phyloP scores from a whole-genome alignment of 2,797 vertebrate species.

The Macroramphosus scolopax region DNA sequence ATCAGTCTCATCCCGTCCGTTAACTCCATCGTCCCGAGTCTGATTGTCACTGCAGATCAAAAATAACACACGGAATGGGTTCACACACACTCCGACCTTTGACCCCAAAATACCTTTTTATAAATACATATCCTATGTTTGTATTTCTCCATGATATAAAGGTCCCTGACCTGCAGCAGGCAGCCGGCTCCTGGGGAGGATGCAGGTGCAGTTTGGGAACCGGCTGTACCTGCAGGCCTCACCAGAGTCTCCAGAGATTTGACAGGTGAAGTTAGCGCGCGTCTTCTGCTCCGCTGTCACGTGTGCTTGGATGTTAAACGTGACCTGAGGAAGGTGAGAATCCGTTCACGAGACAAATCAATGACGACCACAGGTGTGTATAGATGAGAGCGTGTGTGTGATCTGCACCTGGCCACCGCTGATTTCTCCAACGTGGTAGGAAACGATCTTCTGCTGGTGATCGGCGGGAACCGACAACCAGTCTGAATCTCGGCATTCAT shows the following conservation, averaged over 20 bases:
- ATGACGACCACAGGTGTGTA: not conserved
- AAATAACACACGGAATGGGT: too few relatives aligned
- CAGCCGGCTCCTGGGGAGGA: conserved; percentile 5
- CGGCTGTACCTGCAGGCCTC: not conserved
- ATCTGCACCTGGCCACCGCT: conserved; percentile 35
- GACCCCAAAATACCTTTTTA: too few relatives aligned
- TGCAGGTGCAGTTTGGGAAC: conserved; percentile 70
- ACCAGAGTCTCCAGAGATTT: not conserved
- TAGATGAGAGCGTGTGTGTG: not conserved
- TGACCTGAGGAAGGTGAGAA: conserved; percentile 40
- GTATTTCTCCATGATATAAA: too few relatives aligned
- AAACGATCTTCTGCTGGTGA: conserved; percentile 47
- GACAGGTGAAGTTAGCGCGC: conserved; percentile 44
- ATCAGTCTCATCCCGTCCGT: conserved; percentile 33
- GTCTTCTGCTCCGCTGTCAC: conserved; percentile 16
- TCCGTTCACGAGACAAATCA: too few relatives aligned
- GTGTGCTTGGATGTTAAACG: conserved; percentile 32
- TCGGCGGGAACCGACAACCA: conserved; percentile 69
- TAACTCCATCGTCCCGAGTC: conserved; percentile 11
- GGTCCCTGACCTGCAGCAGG: conserved; percentile 52
- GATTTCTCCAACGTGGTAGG: conserved; percentile 34
- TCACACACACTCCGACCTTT: conserved; percentile 30
- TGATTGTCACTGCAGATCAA: conserved; percentile 29
- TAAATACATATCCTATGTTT: too few relatives aligned
- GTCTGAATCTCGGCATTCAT: conserved; percentile 51